Conservation (phyloP, 2,797 vertebrate species). For the Sphenodon punctatus region DNA sequence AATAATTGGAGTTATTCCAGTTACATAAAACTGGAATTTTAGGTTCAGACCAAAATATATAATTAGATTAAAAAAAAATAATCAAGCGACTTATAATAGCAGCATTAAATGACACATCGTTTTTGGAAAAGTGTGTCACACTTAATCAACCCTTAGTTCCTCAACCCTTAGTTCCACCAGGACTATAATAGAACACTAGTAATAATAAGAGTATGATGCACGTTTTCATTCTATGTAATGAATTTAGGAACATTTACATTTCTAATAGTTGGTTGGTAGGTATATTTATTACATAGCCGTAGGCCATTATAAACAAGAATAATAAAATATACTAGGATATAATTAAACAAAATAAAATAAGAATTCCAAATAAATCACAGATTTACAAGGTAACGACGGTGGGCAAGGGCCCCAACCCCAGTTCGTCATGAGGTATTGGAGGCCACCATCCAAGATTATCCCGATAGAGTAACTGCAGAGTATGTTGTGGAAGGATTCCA, state of each 20-base stretch:
- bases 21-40: neutral
- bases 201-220: no score
- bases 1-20: neutral
- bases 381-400: no score
- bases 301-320: no score
- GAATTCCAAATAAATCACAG: no score
- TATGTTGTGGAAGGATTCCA: no score
- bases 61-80: neutral
- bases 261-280: neutral
- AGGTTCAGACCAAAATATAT: rapidly evolving
- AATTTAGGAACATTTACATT: neutral
- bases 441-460: no score
- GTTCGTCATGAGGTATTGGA: no score
- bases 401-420: no score
- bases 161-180: no score
- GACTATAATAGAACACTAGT: rapidly evolving
- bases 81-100: neutral
- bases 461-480: no score
- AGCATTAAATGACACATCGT: neutral
- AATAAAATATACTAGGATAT: no score
- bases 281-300: neutral
- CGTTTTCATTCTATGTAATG: neutral
- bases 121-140: neutral
- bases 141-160: constrained; percentile 11
- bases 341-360: no score